Evolutionary conservation across 2,888 invertebrate species (phyloP), one percentile per base, ranked within the genome.

Genomic region (Noctua pronuba): DNA sequence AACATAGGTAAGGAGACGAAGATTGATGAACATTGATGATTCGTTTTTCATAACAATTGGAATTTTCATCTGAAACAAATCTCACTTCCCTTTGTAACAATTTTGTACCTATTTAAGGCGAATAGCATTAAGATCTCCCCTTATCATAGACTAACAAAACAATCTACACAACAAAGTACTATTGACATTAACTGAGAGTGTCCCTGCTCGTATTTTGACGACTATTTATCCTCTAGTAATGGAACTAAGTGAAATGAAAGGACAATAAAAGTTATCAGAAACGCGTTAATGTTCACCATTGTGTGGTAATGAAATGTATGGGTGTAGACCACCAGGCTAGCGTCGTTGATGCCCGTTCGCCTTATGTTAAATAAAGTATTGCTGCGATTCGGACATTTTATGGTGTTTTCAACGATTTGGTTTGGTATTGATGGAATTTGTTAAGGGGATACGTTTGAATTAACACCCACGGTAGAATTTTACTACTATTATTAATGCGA

Each of bases 231-330:
- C n/a, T n/a, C 76, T 84, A 73, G 83, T 93, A 93, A 94, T 94
- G 92, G 92, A 90, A 90, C 89, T 89, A 92, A 92, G 91, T 91
- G 90, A 91, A 89, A 92, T 90, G 88, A 88, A 90, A 89, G 83
- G 89, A 94, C 91, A 94, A 93, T 94, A 95, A 94, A 94, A 91
- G 89, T 94, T 95, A 95, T 95, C 94, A 84, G 82, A 31, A 55
- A 77, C 76, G 87, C 84, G 88, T 90, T 91, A 89, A 89, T 79
- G 89, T 87, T 83, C 79, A 88, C 38, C 87, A 91, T 91, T 91
- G 92, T 88, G 90, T 82, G 84, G 91, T 92, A 94, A 93, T 94
- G 93, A 94, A 94, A 91, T 90, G 89, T 89, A 90, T 90, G 88
- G 90, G 83, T 90, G 89, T 89, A 90, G 95, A 95, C 95, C 95